Percentiles rank a stretch among this genome's conserved stretches.
Evolutionary conservation across 1,140 invertebrate genomes (phyloP).

Genomic region (Megathymus violae): DNA sequence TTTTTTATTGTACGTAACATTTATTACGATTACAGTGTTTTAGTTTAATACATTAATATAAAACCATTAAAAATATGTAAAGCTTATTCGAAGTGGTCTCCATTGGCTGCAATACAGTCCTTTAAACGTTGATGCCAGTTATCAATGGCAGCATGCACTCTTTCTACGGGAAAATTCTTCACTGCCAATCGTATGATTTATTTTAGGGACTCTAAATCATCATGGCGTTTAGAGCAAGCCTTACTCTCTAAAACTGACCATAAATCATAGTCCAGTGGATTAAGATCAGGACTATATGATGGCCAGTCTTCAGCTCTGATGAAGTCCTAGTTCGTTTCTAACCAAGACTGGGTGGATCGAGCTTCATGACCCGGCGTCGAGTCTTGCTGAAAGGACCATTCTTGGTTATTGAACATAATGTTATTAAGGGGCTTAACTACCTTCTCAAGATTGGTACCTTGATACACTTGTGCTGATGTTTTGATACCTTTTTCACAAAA

Average conservation of each 20-base stretch:
- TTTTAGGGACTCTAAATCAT: conserved; percentile 20
- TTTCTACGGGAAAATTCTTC: conserved; percentile 30
- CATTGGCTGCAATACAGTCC: conserved; percentile 24
- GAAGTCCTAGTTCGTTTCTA: conserved; percentile 9
- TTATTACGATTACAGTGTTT: conserved; percentile 6
- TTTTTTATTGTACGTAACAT: neutral
- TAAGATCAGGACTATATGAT: conserved; percentile 21
- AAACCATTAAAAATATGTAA: no score
- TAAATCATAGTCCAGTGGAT: conserved; percentile 18
- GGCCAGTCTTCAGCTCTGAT: conserved; percentile 18
- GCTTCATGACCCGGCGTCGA: no score
- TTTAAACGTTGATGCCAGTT: conserved; percentile 26
- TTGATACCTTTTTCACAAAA: no score
- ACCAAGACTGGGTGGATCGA: neutral
- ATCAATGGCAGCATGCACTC: conserved; percentile 30
- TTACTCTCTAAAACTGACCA: conserved; percentile 16
- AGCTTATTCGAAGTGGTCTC: no score
- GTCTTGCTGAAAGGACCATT: no score
- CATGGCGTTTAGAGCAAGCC: conserved; percentile 22
- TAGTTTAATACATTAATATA: no score
- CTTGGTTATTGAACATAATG: no score
- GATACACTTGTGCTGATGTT: no score
- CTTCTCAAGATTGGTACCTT: no score
- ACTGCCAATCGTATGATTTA: conserved; percentile 20
- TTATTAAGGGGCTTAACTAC: no score